phyloP scores from a whole-genome alignment of 2,888 invertebrate species.

The Sceliomorpha sp. region DNA sequence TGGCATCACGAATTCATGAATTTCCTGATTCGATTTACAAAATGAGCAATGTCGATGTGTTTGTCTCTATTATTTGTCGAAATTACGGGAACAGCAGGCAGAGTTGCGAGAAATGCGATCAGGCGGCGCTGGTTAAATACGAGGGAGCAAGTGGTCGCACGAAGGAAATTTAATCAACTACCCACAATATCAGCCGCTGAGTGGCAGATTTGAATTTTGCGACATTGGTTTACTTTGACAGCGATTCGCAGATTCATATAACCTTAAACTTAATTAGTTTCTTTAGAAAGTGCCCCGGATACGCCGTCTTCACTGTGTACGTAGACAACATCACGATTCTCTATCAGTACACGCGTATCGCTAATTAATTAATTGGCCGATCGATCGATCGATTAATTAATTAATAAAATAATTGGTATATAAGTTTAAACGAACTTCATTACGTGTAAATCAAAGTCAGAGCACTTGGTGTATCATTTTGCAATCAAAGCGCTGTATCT shows the following conservation, averaged over 20 bases:
- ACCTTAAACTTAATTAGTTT: conserved; percentile 31
- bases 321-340: too few relatives aligned
- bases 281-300: too few relatives aligned
- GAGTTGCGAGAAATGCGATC: conserved; percentile 41
- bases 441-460: too few relatives aligned
- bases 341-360: too few relatives aligned
- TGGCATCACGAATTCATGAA: conserved; percentile 27
- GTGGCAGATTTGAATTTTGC: conserved; percentile 49
- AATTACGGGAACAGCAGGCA: conserved; percentile 31
- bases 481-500: too few relatives aligned
- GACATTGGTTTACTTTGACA: conserved; percentile 39
- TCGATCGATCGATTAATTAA: too few relatives aligned
- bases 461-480: too few relatives aligned
- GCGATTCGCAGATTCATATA: conserved; percentile 28
- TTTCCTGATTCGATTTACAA: conserved; percentile 33
- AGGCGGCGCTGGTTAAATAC: conserved; percentile 44
- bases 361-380: too few relatives aligned
- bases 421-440: too few relatives aligned
- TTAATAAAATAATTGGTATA: too few relatives aligned
- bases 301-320: conserved; percentile 1
- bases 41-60: conserved; percentile 42
- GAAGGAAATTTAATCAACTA: conserved; percentile 52
- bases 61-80: conserved; percentile 51
- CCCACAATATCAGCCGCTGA: conserved; percentile 46
- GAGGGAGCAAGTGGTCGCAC: conserved; percentile 46